Conservation (phyloP, 1,140 invertebrate genomes). For the Aethina tumida region DNA sequence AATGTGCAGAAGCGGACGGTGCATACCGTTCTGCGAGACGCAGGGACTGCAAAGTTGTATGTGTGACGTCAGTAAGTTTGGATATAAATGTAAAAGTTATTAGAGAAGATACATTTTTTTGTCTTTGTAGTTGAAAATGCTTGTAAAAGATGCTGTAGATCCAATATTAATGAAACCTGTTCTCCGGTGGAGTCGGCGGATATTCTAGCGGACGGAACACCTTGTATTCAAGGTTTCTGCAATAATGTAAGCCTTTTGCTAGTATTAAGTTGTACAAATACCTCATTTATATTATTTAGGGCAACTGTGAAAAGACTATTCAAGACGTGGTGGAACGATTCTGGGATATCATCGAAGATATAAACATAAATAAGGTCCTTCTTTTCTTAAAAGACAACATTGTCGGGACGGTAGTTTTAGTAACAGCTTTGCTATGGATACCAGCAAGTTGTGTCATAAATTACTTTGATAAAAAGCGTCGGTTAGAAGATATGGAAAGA, state of each 20-base stretch:
- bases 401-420: conserved; percentile 79
- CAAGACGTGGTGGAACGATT: conserved; percentile 91
- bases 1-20: conserved; percentile 74
- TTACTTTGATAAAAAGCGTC: conserved; percentile 58
- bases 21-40: conserved; percentile 87
- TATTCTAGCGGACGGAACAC: conserved; percentile 84
- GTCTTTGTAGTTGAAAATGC: conserved; percentile 61
- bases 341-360: conserved; percentile 95
- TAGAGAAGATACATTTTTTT: conserved; percentile 3
- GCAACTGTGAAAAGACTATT: conserved; percentile 88
- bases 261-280: not conserved
- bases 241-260: conserved; percentile 56
- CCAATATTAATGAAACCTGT: conserved; percentile 84
- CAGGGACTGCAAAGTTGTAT: conserved; percentile 86
- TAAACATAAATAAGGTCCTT: conserved; percentile 87
- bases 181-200: conserved; percentile 79
- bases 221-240: conserved; percentile 93
- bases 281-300: conserved; percentile 43
- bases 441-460: conserved; percentile 75
- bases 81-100: conserved; percentile 1
- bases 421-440: conserved; percentile 87
- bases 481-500: conserved; percentile 28
- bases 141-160: conserved; percentile 83
- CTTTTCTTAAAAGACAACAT: conserved; percentile 80
- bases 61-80: conserved; percentile 78